Base-by-base conservation (phyloP, 2,888 invertebrate genomes). In the Dryomyza anilis region DNA sequence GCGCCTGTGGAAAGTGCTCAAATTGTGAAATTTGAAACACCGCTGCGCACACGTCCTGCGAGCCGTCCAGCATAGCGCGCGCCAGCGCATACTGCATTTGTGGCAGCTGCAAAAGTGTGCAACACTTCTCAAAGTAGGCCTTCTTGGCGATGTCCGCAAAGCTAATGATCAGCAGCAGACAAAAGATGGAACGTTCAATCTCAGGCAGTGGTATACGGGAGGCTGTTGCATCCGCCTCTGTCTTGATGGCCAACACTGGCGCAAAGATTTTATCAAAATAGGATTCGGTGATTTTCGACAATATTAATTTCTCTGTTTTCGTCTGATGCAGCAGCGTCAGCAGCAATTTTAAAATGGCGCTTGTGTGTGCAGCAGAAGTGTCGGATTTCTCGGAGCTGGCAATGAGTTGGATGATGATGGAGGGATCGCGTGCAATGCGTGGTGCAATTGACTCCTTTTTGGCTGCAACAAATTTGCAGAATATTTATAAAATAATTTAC, bases 221-320 rank as follows among this genome's bases (percentile, higher is more conserved):
- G 2, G 63, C 45, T 43, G 74, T 76, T 1, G 64, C 33, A 0
- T 74, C 69, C 66, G 75, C 71, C 60, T 81, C 79, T 0, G 75
- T 72, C 29, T 74, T 72, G 7, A 76, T 71, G 2, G 73, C 70
- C 0, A 80, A 39, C 1, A 82, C 72, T 0, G 77, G 74, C 0
- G 77, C 71, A 14, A 83, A 71, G 55, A 82, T 77, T 71, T 82
- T 83, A 66, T 82, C 81, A 58, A 82, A 82, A 63, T 78, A 82
- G 1, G 83, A 81, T 48, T 82, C 81, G 0, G 78, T 76, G 12
- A 83, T 76, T 60, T 79, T 78, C 3, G 81, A 76, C 1, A 83
- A 73, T 50, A 83, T 76, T 36, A 82, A 57, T 36, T 80, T 79
- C 43, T 83, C 78, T 0, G 81, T 81, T 67, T 80, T 80, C 1